A percentile compares a stretch with the other conserved stretches of the same genome.
These are phyloP conservation scores for Mesocricetus auratus DNA, from an alignment of 2,113 vertebrate genomes.

Conservation along the genomic window DNA sequence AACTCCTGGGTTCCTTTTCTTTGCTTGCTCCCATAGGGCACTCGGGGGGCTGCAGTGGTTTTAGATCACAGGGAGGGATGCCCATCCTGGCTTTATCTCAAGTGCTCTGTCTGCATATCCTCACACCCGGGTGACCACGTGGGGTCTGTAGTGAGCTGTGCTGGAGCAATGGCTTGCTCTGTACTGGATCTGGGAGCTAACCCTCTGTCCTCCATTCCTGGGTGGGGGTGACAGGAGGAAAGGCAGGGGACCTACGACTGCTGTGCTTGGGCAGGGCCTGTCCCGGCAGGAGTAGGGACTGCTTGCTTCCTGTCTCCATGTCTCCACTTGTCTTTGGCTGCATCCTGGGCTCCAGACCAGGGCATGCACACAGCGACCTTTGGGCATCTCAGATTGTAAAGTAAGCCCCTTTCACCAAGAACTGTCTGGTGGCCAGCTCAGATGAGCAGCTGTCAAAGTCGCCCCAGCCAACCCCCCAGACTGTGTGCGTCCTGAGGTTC, in stretches of 20 bases:
- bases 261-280: neutral
- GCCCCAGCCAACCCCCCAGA: too few relatives aligned
- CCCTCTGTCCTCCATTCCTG: neutral
- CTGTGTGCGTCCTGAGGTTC: rapidly evolving
- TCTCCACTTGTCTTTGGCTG: neutral
- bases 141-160: neutral
- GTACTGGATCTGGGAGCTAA: neutral
- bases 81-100: neutral
- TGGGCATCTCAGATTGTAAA: neutral
- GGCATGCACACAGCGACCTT: rapidly evolving
- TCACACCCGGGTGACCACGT: too few relatives aligned
- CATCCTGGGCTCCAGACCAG: rapidly evolving
- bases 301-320: neutral
- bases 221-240: rapidly evolving
- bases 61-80: neutral
- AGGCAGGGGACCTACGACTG: too few relatives aligned
- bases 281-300: neutral
- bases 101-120: rapidly evolving
- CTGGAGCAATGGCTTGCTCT: neutral
- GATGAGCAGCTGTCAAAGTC: neutral
- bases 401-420: neutral
- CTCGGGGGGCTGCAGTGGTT: neutral
- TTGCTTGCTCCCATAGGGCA: neutral
- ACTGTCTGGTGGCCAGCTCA: rapidly evolving
- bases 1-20: neutral